These are phyloP conservation scores for Euura saliciscinereae DNA, from an alignment of 1,140 invertebrate genomes.

Conservation along the genomic window DNA sequence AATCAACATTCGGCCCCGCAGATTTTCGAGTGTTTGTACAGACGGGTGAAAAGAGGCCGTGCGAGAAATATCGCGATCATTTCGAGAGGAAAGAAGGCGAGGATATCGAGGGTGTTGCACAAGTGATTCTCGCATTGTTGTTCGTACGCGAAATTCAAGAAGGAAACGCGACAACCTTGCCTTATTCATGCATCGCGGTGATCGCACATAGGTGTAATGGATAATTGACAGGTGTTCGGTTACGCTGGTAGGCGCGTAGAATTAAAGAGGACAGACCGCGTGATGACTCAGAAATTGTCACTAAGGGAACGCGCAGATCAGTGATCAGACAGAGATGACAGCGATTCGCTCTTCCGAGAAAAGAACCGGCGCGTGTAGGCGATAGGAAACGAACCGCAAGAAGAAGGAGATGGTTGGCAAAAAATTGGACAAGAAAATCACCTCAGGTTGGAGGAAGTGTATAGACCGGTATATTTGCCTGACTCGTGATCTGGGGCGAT, in stretches of 20 bases:
- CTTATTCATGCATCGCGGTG: not conserved
- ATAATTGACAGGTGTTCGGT: slow-evolving; percentile 5
- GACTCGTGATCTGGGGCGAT: no score
- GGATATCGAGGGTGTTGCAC: not conserved
- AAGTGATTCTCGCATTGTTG: not conserved
- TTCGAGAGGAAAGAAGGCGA: not conserved
- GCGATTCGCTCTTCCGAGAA: not conserved
- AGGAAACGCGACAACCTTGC: slow-evolving; percentile 6
- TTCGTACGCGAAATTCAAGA: not conserved
- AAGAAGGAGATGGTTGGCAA: no score
- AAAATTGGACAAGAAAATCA: no score
- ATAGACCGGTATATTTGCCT: no score
- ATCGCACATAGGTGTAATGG: not conserved
- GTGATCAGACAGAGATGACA: not conserved
- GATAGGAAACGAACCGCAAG: no score
- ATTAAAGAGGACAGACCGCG: not conserved
- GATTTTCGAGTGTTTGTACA: no score
- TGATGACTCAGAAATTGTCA: slow-evolving; percentile 4
- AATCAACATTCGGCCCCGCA: no score
- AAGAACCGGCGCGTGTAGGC: not conserved
- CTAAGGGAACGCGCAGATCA: not conserved
- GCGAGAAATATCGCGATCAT: no score
- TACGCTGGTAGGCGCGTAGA: not conserved
- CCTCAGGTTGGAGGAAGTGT: no score
- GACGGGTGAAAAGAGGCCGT: no score